Evolutionary conservation across 35 echinoderm and acorn worm genomes (phyloP).

Genomic region (Eucidaris tribuloides): DNA sequence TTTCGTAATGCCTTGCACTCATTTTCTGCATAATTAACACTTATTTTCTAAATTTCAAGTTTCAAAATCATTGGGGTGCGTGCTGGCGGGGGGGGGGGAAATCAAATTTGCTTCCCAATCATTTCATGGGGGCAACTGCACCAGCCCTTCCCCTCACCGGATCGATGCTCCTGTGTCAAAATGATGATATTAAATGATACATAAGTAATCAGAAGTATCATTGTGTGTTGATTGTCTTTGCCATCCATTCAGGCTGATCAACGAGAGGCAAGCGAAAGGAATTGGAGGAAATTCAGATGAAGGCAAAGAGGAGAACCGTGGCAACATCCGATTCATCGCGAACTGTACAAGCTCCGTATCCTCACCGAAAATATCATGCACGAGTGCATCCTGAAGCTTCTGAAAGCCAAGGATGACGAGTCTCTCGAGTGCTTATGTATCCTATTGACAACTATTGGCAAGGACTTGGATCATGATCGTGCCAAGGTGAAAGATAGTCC

Average conservation of each 20-base stretch:
- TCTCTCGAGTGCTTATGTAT: conserved; percentile 83
- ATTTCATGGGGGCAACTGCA: too few relatives aligned
- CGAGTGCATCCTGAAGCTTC: conserved; percentile 67
- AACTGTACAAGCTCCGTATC: conserved; percentile 84
- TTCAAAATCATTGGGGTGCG: too few relatives aligned
- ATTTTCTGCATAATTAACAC: too few relatives aligned
- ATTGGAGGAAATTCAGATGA: conserved; percentile 35
- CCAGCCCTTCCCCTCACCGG: too few relatives aligned
- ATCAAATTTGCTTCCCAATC: too few relatives aligned
- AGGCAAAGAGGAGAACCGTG: conserved; percentile 60
- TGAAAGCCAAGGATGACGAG: conserved; percentile 78
- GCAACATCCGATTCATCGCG: conserved; percentile 91
- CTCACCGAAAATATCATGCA: conserved; percentile 93
- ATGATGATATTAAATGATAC: too few relatives aligned
- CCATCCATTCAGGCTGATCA: conserved; percentile 14
- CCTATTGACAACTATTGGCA: conserved; percentile 73
- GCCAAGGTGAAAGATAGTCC: conserved; percentile 91
- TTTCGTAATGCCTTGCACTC: too few relatives aligned
- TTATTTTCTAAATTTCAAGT: too few relatives aligned
- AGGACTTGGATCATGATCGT: conserved; percentile 76
- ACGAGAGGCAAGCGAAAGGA: conserved; percentile 1
- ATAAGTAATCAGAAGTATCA: too few relatives aligned
- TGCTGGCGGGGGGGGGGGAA: too few relatives aligned
- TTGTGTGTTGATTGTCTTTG: too few relatives aligned
- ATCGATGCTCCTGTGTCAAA: too few relatives aligned